A percentile compares a stretch with the other conserved stretches of the same genome.
These are phyloP conservation scores for Phainopepla nitens DNA, from an alignment of 2,113 vertebrate species.

Conservation along the genomic window DNA sequence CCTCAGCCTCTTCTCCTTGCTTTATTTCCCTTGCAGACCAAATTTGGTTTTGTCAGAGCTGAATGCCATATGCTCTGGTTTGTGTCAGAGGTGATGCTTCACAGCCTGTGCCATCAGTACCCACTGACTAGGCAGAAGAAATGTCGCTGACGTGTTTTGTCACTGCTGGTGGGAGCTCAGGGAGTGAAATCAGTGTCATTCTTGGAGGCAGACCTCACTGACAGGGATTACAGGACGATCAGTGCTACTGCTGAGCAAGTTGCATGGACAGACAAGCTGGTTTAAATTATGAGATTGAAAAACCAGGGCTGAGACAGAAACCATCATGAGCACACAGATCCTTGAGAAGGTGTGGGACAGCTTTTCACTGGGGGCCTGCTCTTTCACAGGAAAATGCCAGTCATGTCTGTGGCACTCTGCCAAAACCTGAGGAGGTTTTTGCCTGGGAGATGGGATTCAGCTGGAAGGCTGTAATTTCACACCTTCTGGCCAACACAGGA, in stretches of 20 bases:
- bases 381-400: background rate
- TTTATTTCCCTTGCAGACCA: background rate
- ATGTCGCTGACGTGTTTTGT: rapidly evolving
- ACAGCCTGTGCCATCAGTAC: background rate
- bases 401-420: background rate
- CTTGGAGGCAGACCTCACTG: background rate
- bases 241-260: background rate
- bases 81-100: background rate
- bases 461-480: background rate
- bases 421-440: background rate
- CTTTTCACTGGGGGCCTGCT: background rate
- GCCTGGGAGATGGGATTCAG: background rate
- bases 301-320: rapidly evolving
- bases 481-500: background rate
- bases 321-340: background rate
- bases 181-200: background rate
- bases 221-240: background rate
- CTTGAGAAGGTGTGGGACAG: background rate
- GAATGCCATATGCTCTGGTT: background rate
- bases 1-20: background rate
- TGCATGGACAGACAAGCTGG: background rate
- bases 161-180: background rate
- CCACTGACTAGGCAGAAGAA: background rate
- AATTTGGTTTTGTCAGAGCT: background rate
- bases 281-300: background rate